Conservation (phyloP, 35 echinoderm and acorn worm species). For the Ophiothrix spiculata region DNA sequence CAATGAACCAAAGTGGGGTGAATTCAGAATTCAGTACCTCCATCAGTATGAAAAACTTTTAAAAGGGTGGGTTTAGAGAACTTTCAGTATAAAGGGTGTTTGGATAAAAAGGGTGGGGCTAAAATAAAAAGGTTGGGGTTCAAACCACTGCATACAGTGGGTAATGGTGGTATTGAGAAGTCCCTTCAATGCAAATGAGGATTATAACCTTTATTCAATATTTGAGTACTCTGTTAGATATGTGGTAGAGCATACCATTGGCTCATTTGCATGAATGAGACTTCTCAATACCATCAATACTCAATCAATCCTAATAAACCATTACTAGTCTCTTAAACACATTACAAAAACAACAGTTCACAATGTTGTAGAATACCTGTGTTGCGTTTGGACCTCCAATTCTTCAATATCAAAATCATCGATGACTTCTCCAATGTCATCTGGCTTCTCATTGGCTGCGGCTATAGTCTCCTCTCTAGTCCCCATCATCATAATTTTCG, state of each 20-base stretch:
- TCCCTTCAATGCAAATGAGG: neutral
- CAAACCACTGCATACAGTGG: no score
- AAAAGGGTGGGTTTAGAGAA: no score
- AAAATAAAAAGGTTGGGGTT: no score
- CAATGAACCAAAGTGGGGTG: no score
- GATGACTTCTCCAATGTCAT: conserved; percentile 76
- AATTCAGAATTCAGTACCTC: no score
- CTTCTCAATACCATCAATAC: neutral
- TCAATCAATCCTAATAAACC: neutral
- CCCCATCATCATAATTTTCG: conserved; percentile 97
- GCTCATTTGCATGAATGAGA: neutral
- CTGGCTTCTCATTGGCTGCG: conserved; percentile 82
- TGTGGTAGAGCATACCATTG: neutral
- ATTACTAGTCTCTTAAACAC: neutral
- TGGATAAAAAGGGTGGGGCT: no score
- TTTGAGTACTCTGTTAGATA: neutral
- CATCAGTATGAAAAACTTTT: no score
- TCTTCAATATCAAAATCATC: conserved; percentile 99
- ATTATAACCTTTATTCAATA: neutral
- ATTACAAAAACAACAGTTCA: neutral
- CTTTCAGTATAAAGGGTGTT: no score
- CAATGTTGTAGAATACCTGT: conserved; percentile 47
- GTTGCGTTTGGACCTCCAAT: conserved; percentile 77
- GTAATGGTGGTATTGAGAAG: no score
- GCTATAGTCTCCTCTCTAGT: conserved; percentile 94